phyloP scores from a whole-genome alignment of 2,888 invertebrate species.

The Acholoe squamosa region DNA sequence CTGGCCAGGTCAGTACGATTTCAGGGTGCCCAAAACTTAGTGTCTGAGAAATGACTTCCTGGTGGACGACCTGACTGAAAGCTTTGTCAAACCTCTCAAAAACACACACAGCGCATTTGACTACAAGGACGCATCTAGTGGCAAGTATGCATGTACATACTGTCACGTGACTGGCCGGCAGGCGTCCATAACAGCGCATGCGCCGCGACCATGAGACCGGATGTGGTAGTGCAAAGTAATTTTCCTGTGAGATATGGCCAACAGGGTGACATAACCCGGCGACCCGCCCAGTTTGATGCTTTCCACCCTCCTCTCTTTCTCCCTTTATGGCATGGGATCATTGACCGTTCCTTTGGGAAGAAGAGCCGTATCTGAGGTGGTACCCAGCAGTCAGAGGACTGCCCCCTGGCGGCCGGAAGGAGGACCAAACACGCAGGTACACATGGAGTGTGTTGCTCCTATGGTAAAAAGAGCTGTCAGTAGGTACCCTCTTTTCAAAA shows the following conservation, averaged over 20 bases:
- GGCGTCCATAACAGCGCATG: slow-evolving; percentile 46
- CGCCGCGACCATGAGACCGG: background rate
- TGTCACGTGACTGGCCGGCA: background rate
- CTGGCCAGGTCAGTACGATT: too few species aligned
- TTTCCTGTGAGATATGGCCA: background rate
- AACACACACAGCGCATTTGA: too few species aligned
- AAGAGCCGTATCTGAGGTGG: background rate
- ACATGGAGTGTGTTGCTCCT: too few species aligned
- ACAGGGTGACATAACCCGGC: slow-evolving; percentile 5
- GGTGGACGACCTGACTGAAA: too few species aligned
- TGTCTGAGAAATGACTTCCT: too few species aligned
- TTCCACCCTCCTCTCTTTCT: background rate
- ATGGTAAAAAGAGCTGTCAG: too few species aligned
- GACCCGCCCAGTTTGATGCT: background rate
- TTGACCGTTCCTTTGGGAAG: background rate
- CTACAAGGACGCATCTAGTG: too few species aligned
- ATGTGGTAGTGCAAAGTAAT: slow-evolving; percentile 38
- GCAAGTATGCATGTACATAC: too few species aligned
- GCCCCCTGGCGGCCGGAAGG: background rate
- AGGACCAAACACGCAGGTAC: background rate
- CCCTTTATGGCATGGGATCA: background rate
- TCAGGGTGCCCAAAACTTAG: too few species aligned
- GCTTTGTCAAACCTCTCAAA: too few species aligned
- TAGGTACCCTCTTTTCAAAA: too few species aligned
- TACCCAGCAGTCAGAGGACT: background rate